Evolutionary conservation across 53 echinoderm and acorn worm genomes (phyloP).

Genomic region (Luidia sarsii): DNA sequence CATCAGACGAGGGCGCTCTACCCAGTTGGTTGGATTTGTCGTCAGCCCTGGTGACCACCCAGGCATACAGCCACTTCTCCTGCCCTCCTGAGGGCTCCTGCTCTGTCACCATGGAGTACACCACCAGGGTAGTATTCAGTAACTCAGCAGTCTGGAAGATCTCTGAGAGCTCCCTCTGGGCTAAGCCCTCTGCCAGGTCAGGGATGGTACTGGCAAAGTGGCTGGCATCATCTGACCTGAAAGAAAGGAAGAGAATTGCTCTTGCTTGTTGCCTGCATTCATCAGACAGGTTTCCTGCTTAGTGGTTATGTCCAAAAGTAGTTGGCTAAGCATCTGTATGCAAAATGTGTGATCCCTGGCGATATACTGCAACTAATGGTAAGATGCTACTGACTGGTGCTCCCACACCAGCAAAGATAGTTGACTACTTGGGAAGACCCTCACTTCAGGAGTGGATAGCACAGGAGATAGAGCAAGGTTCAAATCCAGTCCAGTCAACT

Average conservation of each 20-base stretch:
- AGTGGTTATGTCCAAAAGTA: no score
- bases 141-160: slow-evolving; percentile 16
- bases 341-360: neutral
- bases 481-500: no score
- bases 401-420: no score
- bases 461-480: no score
- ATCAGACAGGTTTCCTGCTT: no score
- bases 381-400: no score
- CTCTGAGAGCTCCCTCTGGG: neutral
- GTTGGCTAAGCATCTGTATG: no score
- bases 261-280: no score
- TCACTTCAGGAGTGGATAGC: no score
- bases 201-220: neutral
- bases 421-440: no score
- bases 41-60: slow-evolving; percentile 36
- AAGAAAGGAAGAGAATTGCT: no score
- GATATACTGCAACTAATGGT: no score
- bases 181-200: slow-evolving; percentile 9
- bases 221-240: neutral
- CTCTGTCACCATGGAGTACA: slow-evolving; percentile 51
- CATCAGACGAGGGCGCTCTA: slow-evolving; percentile 2
- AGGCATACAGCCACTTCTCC: slow-evolving; percentile 56
- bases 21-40: slow-evolving; percentile 5
- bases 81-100: neutral
- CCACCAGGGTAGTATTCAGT: slow-evolving; percentile 35